Evolutionary conservation across 2,113 vertebrate genomes (phyloP).

Genomic region (Nibea albiflora): DNA sequence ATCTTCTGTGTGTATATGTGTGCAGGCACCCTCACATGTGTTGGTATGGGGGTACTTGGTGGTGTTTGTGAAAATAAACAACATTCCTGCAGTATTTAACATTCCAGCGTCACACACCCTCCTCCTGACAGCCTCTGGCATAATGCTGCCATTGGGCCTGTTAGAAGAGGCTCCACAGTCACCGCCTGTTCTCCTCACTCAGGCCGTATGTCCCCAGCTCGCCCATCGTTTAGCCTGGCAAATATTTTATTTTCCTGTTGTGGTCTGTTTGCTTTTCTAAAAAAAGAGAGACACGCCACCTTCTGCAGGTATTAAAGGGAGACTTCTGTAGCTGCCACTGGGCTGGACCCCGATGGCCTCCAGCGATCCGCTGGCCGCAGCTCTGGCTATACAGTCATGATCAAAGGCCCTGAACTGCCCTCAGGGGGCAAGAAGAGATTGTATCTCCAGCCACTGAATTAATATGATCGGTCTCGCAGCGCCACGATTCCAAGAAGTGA

Average conservation of each 20-base stretch:
- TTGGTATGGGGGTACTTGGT: slow-evolving; percentile 35
- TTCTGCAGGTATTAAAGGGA: slow-evolving; percentile 67
- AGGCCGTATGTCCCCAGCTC: slow-evolving; percentile 59
- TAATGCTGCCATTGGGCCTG: slow-evolving; percentile 70
- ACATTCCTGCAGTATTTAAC: slow-evolving; percentile 74
- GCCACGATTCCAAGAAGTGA: slow-evolving; percentile 22
- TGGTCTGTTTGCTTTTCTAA: slow-evolving; percentile 78
- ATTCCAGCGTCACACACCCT: slow-evolving; percentile 69
- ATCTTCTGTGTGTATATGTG: slow-evolving; percentile 29
- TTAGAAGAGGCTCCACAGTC: slow-evolving; percentile 69
- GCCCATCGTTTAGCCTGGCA: slow-evolving; percentile 68
- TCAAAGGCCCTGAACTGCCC: slow-evolving; percentile 58
- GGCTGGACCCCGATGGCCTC: slow-evolving; percentile 10
- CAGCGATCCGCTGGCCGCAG: slow-evolving; percentile 17
- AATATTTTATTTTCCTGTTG: slow-evolving; percentile 85
- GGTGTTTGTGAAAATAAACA: slow-evolving; percentile 79
- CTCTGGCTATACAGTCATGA: slow-evolving; percentile 23
- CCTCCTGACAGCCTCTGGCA: slow-evolving; percentile 40
- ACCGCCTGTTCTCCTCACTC: slow-evolving; percentile 64
- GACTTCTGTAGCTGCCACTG: slow-evolving; percentile 55
- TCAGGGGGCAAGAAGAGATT: slow-evolving; percentile 10
- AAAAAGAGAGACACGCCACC: slow-evolving; percentile 63
- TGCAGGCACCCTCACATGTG: slow-evolving; percentile 22
- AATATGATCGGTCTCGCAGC: background rate
- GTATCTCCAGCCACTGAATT: background rate